Evolutionary conservation across 1,140 invertebrate species (phyloP).

Genomic region (Plectus sambesii): DNA sequence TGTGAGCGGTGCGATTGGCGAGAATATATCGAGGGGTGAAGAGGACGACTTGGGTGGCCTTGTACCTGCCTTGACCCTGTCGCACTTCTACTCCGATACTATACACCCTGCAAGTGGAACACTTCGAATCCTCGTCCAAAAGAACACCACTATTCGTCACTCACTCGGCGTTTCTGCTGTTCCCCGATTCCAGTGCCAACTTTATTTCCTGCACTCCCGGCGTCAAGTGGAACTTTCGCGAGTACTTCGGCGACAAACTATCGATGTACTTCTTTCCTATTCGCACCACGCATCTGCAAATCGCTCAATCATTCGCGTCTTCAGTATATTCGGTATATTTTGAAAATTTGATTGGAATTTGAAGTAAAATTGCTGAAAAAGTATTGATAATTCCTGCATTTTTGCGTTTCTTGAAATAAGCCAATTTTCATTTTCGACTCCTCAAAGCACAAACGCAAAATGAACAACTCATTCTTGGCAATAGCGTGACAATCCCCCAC

Average conservation of each 20-base stretch:
- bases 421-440: no score
- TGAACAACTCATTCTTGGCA: no score
- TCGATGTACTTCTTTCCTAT: constrained; percentile 62
- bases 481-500: no score
- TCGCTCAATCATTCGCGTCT: constrained; percentile 26
- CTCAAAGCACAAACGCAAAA: no score
- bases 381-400: no score
- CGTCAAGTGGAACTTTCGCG: constrained; percentile 61
- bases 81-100: constrained; percentile 62
- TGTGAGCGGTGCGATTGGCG: constrained; percentile 71
- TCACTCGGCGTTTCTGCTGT: constrained; percentile 56
- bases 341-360: no score
- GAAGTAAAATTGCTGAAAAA: no score
- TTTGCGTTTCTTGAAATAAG: no score
- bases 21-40: constrained; percentile 81
- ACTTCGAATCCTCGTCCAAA: not conserved
- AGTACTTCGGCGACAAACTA: constrained; percentile 29
- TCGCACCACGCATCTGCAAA: constrained; percentile 53
- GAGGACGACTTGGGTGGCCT: constrained; percentile 77
- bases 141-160: no score
- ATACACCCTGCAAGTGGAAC: constrained; percentile 51
- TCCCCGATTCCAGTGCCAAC: constrained; percentile 57
- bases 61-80: constrained; percentile 70
- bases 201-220: constrained; percentile 60
- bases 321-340: constrained; percentile 50